Base-by-base conservation (phyloP, 2,888 invertebrate species). In the Malachius bipustulatus region DNA sequence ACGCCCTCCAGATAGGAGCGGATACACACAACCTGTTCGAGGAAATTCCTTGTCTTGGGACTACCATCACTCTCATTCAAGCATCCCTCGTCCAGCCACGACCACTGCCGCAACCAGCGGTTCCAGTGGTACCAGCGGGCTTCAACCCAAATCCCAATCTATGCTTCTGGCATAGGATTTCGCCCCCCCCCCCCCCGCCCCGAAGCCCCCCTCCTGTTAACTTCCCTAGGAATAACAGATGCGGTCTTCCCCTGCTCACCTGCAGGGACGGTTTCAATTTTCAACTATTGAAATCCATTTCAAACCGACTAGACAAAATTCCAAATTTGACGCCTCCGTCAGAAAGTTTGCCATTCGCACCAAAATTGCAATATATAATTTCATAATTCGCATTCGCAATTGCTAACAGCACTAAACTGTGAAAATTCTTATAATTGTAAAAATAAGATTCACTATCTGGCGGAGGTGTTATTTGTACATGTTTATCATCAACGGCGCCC, bases 351-450 rank as follows among this genome's bases (percentile, higher is more conserved):
- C n/a, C n/a, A n/a, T n/a, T n/a, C n/a, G n/a, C n/a, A n/a, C n/a
- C n/a, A n/a, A n/a, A n/a, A n/a, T n/a, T n/a, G n/a, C n/a, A n/a
- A n/a, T n/a, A n/a, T n/a, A n/a, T 26, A 6, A 37, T 1, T 19
- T 32, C 10, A 27, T 28, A 19, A 14, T 11, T n/a, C 2, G 30
- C 16, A 4, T 4, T 12, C 4, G 33, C 33, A 19, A 39, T 36
- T 16, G 13, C 27, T 8, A 39, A 33, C 39, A n/a, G n/a, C n/a
- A n/a, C n/a, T n/a, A n/a, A n/a, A n/a, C n/a, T n/a, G n/a, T n/a
- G n/a, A n/a, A n/a, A n/a, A n/a, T n/a, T n/a, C n/a, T n/a, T n/a
- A n/a, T n/a, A n/a, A n/a, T n/a, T n/a, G n/a, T n/a, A n/a, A n/a
- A n/a, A n/a, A n/a, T n/a, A n/a, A n/a, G n/a, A n/a, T n/a, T n/a